Evolutionary conservation across 2,113 vertebrate genomes (phyloP), one percentile per base, ranked within the genome.

Genomic region (Siniperca knerii): DNA sequence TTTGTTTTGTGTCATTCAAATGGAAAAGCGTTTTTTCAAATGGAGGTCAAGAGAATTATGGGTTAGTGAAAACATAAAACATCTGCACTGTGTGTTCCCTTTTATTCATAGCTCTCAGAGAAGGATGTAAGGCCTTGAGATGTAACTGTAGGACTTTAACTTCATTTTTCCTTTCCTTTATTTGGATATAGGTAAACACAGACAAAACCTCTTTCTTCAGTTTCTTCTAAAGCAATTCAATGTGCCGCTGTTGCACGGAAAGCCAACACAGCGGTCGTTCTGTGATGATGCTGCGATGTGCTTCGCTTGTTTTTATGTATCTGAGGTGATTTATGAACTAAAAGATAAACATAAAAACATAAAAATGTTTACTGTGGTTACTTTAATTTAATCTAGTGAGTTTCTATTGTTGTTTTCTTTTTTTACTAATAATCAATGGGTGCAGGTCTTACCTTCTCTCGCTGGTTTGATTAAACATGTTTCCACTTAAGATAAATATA

Each of bases 31-130:
- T 11, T 54, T 52, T 67, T 66, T 67, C 35, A 37, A 78, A 83
- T 54, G 25, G 74, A 77, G 71, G 75, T 75, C 40, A 72, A 83
- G 48, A 83, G 48, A 65, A 57, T 75, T 67, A 52, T 68, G 25
- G 15, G 23, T 74, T 52, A 6, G 81, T 44, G 37, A 79, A 81
- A 74, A 77, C 29, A 61, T 20, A 46, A 84, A 69, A 69, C 4
- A 21, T 68, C 25, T 76, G 58, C 67, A 55, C 48, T 55, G 46
- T n/a, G 4, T 48, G 35, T 64, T 76, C 52, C 42, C 5, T 77
- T 58, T 52, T 73, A 72, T 61, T 54, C 40, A 64, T 3, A 9
- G 21, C 20, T 67, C 1, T 61, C 35, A 78, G 23, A 69, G 23
- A 69, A 29, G 4, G 23, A 35, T 44, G 21, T 54, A 65, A 66